These are phyloP conservation scores for Rhagoletis pomonella DNA, from an alignment of 1,140 invertebrate species.

Conservation along the genomic window DNA sequence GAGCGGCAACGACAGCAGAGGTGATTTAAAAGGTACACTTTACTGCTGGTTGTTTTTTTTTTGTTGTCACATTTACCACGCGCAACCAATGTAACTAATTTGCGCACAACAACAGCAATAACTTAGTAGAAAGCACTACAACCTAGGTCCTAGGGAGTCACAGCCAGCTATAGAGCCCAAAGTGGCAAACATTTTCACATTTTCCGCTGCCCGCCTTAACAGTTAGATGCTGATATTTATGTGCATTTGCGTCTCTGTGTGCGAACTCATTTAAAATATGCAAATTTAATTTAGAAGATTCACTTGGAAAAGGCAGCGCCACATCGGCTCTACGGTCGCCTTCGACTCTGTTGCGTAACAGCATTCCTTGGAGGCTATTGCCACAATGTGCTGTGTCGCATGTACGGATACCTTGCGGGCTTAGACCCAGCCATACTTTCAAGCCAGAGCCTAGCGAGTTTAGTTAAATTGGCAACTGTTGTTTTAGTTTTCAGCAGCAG, in stretches of 20 bases:
- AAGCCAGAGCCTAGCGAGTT: not conserved
- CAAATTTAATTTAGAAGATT: constrained; percentile 46
- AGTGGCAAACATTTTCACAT: not conserved
- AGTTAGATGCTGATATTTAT: not conserved
- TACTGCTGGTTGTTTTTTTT: not conserved
- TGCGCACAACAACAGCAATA: constrained; percentile 3
- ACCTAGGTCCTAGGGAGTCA: not conserved
- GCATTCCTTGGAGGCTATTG: not conserved
- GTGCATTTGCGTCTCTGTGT: not conserved
- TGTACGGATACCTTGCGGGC: not conserved
- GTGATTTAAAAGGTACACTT: not conserved
- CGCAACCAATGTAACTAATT: not conserved
- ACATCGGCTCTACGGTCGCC: not conserved
- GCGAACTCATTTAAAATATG: not conserved
- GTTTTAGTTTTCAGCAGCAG: not conserved
- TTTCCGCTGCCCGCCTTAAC: not conserved
- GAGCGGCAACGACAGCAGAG: not conserved
- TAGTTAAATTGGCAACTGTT: constrained; percentile 25
- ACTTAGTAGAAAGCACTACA: not conserved
- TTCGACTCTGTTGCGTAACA: not conserved
- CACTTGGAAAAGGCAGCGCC: not conserved
- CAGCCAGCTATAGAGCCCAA: not conserved
- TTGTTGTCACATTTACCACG: not conserved
- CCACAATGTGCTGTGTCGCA: not conserved
- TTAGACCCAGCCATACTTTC: no score